Evolutionary conservation across 1,140 invertebrate species (phyloP).

Genomic region (Popillia japonica): DNA sequence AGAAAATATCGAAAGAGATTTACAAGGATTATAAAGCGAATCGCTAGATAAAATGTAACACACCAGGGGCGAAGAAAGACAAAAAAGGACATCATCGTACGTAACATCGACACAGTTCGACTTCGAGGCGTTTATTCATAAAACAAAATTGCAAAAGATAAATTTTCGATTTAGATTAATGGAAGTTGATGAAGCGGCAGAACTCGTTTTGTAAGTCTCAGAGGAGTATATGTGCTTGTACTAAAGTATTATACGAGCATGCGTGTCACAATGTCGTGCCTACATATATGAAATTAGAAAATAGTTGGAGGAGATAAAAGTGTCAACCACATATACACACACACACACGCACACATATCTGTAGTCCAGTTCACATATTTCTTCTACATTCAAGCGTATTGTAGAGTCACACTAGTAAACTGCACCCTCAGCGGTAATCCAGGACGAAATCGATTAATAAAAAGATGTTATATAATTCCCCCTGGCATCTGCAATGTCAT

Average conservation of each 20-base stretch:
- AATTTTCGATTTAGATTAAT: conserved; percentile 39
- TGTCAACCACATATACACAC: too few species aligned
- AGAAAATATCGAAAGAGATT: not conserved
- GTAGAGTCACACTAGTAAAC: not conserved
- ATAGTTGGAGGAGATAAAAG: not conserved
- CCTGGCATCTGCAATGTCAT: conserved; percentile 33
- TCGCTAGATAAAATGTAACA: not conserved
- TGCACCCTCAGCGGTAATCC: conserved; percentile 25
- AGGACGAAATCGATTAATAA: conserved; percentile 36
- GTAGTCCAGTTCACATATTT: too few species aligned
- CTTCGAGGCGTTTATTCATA: conserved; percentile 20
- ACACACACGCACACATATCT: too few species aligned
- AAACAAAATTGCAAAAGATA: conserved; percentile 28
- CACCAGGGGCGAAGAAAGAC: not conserved
- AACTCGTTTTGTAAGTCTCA: not conserved
- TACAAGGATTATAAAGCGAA: not conserved
- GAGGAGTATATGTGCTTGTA: not conserved
- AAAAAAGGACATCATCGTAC: not conserved
- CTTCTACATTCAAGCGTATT: too few species aligned
- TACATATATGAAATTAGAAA: not conserved
- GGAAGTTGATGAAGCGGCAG: conserved; percentile 31
- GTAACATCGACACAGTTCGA: not conserved
- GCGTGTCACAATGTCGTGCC: not conserved
- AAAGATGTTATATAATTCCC: conserved; percentile 37
- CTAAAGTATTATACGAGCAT: not conserved